Evolutionary conservation across 2,113 vertebrate genomes (phyloP), one percentile per base, ranked within the genome.

Genomic region (Grallaria varia): DNA sequence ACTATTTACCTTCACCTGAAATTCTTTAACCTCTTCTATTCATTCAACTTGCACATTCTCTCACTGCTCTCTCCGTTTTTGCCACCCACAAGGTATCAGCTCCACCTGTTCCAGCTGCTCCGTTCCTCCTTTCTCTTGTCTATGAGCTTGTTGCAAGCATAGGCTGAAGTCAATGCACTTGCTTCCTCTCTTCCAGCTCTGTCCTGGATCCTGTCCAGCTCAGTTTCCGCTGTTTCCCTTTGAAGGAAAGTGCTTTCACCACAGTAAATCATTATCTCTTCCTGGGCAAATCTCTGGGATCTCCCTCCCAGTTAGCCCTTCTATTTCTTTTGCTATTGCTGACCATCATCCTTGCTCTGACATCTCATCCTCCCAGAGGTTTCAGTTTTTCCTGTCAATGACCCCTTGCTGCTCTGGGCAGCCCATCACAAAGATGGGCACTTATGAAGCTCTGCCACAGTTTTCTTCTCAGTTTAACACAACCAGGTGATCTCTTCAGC

Each of bases 341-440:
- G 40, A 40, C 37, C 64, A 45, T 68, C 17, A 19, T 20, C 23
- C n/a, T 47, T 62, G 18, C 42, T 87, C 45, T 69, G 74, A 79
- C 25, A 44, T n/a, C 37, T 76, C 74, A 23, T 45, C 18, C n/a
- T 79, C 20, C 2, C 35, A 15, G 28, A 75, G 14, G 33, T 82
- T 79, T 73, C 45, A 59, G 14, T 35, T 84, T 25, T 85, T 72
- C 44, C 44, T 60, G 6, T 40, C 40, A 37, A 3, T 27, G 11
- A 27, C 23, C 39, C 25, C 27, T 62, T 24, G 60, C 31, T 56
- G 5, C n/a, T 55, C 23, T 60, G 47, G 25, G 27, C 33, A 86
- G 40, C 15, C 30, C 15, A 5, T 4, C 0, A 0, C 21, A 40
- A 2, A 6, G 4, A 14, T 8, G 7, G 33, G 4, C 10, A 27